Percentiles rank a stretch among this genome's conserved stretches.
Conservation (phyloP, 2,797 vertebrate genomes). For the Neosilurus hyrtlii region DNA sequence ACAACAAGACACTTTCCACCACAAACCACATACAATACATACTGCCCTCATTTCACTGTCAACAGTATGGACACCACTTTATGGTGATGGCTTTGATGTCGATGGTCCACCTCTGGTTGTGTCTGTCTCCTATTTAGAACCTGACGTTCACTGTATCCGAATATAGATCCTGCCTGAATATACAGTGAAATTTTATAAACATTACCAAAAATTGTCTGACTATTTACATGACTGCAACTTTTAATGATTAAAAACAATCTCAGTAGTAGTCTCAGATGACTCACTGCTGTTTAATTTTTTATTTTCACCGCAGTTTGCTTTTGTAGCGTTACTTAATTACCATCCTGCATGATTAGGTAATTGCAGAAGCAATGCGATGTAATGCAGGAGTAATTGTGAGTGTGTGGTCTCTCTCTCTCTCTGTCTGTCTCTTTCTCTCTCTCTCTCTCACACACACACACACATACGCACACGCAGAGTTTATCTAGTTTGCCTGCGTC, state of each 20-base stretch:
- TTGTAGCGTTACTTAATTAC: not conserved
- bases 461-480: not conserved
- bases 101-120: not conserved
- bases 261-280: not conserved
- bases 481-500: not conserved
- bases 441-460: not conserved
- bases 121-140: not conserved
- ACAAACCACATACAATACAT: not conserved
- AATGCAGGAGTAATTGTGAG: constrained; percentile 13
- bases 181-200: not conserved
- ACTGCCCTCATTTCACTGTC: not conserved
- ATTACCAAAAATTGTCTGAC: not conserved
- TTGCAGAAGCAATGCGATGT: constrained; percentile 3
- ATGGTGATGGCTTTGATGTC: not conserved
- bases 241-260: not conserved
- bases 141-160: too few species aligned
- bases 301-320: not conserved
- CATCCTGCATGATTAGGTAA: constrained; percentile 12
- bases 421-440: not conserved
- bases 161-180: not conserved
- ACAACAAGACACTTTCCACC: not conserved
- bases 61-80: not conserved
- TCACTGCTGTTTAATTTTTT: not conserved
- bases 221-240: not conserved
- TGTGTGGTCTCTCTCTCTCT: not conserved